phyloP scores from a whole-genome alignment of 1,140 invertebrate species.

The Euglossa dilemma region DNA sequence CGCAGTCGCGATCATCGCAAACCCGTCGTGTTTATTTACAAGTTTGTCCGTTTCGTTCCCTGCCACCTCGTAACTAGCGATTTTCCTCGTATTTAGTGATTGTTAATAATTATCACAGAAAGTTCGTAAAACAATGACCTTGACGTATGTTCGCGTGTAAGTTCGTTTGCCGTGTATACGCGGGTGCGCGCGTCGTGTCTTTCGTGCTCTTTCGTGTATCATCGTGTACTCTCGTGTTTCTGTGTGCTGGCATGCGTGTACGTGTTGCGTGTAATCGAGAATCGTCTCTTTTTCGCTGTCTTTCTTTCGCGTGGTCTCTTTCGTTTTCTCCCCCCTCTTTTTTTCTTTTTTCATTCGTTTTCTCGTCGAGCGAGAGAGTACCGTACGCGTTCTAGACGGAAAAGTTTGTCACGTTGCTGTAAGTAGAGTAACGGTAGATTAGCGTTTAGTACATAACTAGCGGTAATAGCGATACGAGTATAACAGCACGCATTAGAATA shows the following conservation, averaged over 20 bases:
- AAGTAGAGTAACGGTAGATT: constrained; percentile 63
- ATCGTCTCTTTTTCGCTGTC: neutral
- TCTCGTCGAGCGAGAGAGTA: neutral
- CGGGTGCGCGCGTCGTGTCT: neutral
- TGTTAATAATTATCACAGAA: constrained; percentile 84
- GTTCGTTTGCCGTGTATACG: neutral
- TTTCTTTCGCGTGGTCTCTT: neutral
- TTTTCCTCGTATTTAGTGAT: constrained; percentile 77
- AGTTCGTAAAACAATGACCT: constrained; percentile 81
- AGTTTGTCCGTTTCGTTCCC: neutral
- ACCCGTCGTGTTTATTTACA: neutral
- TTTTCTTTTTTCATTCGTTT: neutral
- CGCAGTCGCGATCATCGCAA: neutral
- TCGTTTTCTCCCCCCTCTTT: too few relatives aligned
- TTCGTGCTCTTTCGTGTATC: neutral
- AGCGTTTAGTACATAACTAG: constrained; percentile 62
- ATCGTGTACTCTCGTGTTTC: too few relatives aligned
- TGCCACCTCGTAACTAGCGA: constrained; percentile 52
- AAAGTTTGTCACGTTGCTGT: constrained; percentile 57
- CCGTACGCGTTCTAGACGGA: constrained; percentile 53
- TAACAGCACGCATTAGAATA: constrained; percentile 62
- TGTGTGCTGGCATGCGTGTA: neutral
- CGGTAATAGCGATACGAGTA: constrained; percentile 63
- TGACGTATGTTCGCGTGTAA: constrained; percentile 61
- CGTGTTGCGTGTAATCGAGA: constrained; percentile 30